Evolutionary conservation across 2,888 invertebrate genomes (phyloP).

Genomic region (Willowsia nigromaculata): DNA sequence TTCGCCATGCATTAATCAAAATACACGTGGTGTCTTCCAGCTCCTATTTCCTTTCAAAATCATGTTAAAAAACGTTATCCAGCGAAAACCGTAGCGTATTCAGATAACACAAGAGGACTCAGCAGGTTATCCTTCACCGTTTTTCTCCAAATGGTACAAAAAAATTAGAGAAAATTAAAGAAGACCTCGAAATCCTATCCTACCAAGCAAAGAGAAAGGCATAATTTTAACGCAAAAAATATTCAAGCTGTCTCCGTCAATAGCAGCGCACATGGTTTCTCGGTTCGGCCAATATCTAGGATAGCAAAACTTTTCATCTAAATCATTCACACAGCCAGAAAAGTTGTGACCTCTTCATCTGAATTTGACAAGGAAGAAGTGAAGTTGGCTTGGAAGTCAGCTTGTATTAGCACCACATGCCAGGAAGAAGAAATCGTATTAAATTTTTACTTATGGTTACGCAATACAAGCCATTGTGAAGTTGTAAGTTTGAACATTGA

Average conservation of each 20-base stretch:
- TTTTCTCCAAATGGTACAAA: not conserved
- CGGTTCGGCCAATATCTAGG: not conserved
- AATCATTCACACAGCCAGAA: conserved; percentile 23
- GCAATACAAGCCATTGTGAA: not conserved
- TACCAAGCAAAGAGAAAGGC: not conserved
- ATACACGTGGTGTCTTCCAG: no score
- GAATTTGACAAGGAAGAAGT: conserved; percentile 43
- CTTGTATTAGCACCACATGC: not conserved
- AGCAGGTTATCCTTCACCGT: not conserved
- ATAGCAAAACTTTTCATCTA: conserved; percentile 15
- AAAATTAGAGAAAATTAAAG: not conserved
- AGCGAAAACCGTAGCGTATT: no score
- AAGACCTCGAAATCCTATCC: not conserved
- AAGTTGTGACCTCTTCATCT: conserved; percentile 37
- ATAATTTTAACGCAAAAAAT: not conserved
- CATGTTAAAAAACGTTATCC: no score
- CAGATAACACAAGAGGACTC: not conserved
- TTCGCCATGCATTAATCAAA: no score
- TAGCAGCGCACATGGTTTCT: not conserved
- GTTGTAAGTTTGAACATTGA: not conserved
- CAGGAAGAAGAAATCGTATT: not conserved
- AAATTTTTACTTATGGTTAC: not conserved
- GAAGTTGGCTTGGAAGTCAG: not conserved
- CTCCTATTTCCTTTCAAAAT: no score
- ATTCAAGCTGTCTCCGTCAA: not conserved